Base-by-base conservation (phyloP, 2,113 vertebrate species). In the Triplophysa tibetana region DNA sequence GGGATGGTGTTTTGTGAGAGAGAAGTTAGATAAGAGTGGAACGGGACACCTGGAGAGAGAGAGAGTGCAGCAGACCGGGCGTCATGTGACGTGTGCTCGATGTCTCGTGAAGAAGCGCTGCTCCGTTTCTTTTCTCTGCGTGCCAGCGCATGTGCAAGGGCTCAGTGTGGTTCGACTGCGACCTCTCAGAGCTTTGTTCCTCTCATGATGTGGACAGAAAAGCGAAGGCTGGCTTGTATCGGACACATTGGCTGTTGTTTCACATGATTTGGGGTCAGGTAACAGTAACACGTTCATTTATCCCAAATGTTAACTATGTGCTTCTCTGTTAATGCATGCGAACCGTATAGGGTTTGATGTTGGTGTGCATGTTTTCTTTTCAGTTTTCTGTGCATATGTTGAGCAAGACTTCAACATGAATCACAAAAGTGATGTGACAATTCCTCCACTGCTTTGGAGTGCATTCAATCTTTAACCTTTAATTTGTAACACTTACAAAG, bases 361-460 rank as follows among this genome's bases (percentile, higher is more conserved):
- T 75, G 23, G 41, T 14, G 9, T 75, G 72, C 23, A 21, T 62
- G 13, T 61, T 74, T 56, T 19, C 33, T 70, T 70, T 45, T 70
- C 16, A 58, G 26, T 58, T 72, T 14, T 52, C 13, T 70, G 1
- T 70, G 24, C 24, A 8, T 12, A 9, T 70, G 26, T 73, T 73
- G 29, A 60, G 70, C 38, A 61, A 63, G 73, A 63, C 21, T 48
- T 75, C 16, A 60, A 12, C 14, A 33, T 73, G 33, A 23, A 43
- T 58, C 17, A n/a, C 8, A 58, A 21, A 21, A n/a, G 23, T 29
- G 12, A 63, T 63, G 24, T 63, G 16, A 26, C 24, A 63, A 4
- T 63, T 75, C 73, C 60, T 63, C 16, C 41, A 19, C 58, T 75
- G 73, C 73, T 62, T 8, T 75, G 60, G 58, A 75, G 23, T 62